Base-by-base conservation (phyloP, 2,888 invertebrate genomes). In the Hydrotaea diabolus region DNA sequence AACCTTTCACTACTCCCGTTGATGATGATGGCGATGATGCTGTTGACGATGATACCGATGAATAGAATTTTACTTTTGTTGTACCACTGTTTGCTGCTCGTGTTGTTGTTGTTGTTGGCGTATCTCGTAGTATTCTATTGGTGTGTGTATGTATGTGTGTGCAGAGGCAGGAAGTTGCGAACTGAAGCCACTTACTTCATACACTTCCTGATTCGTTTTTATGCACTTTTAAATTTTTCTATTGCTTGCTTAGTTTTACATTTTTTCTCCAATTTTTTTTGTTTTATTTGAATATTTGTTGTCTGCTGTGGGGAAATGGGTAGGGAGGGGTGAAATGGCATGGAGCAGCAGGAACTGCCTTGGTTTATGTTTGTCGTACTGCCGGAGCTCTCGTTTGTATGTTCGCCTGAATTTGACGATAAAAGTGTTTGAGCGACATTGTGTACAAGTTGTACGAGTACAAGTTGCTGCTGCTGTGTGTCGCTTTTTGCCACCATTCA, bases 171-270 rank as follows among this genome's bases (percentile, higher is more conserved):
- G 82, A 85, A 85, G 82, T 74, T 80, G 77, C 79, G 77, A 85
- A 79, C 82, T 80, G 85, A 85, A 85, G 85, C 85, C 85, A 85
- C 82, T 85, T 85, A 85, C 82, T 82, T 82, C 82, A 77, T 82
- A 23, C 69, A 82, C 82, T 85, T 85, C 85, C 85, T 85, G 85
- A 85, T 85, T 85, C 85, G 82, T 85, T 85, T 85, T 85, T 82
- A 85, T 85, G 85, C 85, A 73, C 82, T 85, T 85, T 85, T 85
- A 85, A 77, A 74, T 82, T 79, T 85, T 69, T 78, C 62, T 78
- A 84, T 84, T 77, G 36, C 64, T 49, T 66, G 19, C 43, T 36
- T 46, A 77, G 43, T 59, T 66, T 78, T 19, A 15, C 4, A 4
- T 59, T 49, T 59, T 36, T 31, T 26, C 43, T 69, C 21, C n/a